Evolutionary conservation across 1,140 invertebrate genomes (phyloP).

Genomic region (Danaus plexippus): DNA sequence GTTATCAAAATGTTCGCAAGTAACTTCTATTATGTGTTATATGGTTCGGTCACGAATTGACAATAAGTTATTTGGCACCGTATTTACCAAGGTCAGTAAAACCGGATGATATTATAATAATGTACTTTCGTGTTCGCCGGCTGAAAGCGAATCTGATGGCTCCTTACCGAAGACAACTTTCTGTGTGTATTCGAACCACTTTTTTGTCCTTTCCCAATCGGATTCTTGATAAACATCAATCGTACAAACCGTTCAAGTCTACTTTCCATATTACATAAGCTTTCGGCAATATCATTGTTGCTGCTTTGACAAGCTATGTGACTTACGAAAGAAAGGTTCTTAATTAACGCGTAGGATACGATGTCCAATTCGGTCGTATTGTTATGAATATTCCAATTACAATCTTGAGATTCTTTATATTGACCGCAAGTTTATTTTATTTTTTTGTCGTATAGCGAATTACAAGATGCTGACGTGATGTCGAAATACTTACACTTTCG

Average conservation of each 20-base stretch:
- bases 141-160: constrained; percentile 52
- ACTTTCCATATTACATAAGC: constrained; percentile 56
- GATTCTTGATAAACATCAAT: constrained; percentile 54
- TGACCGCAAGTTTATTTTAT: constrained; percentile 2
- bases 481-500: constrained; percentile 5
- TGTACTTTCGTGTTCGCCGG: constrained; percentile 47
- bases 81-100: constrained; percentile 50
- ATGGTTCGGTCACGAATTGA: constrained; percentile 39
- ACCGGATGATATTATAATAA: constrained; percentile 43
- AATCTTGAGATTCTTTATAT: constrained; percentile 13
- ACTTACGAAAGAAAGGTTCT: constrained; percentile 44
- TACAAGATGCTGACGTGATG: constrained; percentile 4
- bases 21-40: constrained; percentile 45
- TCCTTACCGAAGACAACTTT: constrained; percentile 56
- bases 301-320: constrained; percentile 32
- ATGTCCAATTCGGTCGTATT: constrained; percentile 14
- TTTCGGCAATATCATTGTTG: constrained; percentile 41
- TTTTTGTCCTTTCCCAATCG: constrained; percentile 57
- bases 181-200: constrained; percentile 50
- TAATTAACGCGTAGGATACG: constrained; percentile 43
- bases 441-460: constrained; percentile 6
- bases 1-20: constrained; percentile 44
- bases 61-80: constrained; percentile 30
- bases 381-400: constrained; percentile 19
- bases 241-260: constrained; percentile 39